Percentiles rank a stretch among this genome's conserved stretches.
Evolutionary conservation across 2,113 vertebrate genomes (phyloP).

Genomic region (Phyllopteryx taeniolatus): DNA sequence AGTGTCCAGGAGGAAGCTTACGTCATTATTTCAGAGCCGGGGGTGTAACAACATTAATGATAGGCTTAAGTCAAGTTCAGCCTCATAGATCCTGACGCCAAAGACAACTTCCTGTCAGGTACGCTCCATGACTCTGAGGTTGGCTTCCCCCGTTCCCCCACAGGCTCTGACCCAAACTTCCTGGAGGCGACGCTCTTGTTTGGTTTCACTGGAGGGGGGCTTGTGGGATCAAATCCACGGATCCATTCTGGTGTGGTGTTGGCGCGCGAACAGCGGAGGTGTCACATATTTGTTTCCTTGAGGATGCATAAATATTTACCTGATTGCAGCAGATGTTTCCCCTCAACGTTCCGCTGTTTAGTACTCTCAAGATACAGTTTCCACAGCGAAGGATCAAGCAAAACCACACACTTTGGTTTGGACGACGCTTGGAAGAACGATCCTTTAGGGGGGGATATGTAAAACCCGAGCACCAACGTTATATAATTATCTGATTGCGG

Average conservation of each 20-base stretch:
- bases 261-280: slow-evolving; percentile 24
- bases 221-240: neutral
- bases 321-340: slow-evolving; percentile 17
- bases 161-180: slow-evolving; percentile 48
- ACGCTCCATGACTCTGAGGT: neutral
- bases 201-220: slow-evolving; percentile 46
- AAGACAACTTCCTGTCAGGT: slow-evolving; percentile 60
- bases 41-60: neutral
- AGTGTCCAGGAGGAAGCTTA: neutral
- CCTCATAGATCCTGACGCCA: slow-evolving; percentile 21
- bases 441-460: neutral
- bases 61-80: neutral
- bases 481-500: neutral
- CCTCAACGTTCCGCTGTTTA: slow-evolving; percentile 8
- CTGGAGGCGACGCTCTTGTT: slow-evolving; percentile 48
- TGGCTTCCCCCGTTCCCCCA: slow-evolving; percentile 10
- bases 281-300: slow-evolving; percentile 36
- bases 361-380: slow-evolving; percentile 10
- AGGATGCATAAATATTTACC: slow-evolving; percentile 62
- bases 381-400: neutral
- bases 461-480: no score
- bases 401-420: neutral
- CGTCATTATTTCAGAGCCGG: neutral
- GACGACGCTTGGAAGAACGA: neutral
- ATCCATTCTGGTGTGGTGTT: neutral